Evolutionary conservation across 2,888 invertebrate species (phyloP).

Genomic region (Phasia obesa): DNA sequence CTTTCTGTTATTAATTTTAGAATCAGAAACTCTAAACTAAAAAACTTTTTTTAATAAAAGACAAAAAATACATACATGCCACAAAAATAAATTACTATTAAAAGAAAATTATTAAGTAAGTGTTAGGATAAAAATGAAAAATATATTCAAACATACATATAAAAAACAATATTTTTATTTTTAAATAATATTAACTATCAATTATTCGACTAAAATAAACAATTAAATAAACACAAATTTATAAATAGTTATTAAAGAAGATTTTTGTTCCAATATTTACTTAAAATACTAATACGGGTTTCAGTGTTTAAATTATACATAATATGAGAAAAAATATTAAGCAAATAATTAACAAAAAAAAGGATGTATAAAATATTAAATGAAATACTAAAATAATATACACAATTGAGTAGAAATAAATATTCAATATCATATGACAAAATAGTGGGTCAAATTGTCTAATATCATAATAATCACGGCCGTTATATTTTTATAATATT

Average conservation of each 20-base stretch:
- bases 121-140: background rate
- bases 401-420: too few relatives aligned
- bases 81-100: background rate
- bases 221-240: slow-evolving; percentile 20
- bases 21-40: too few relatives aligned
- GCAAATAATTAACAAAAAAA: background rate
- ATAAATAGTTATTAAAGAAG: slow-evolving; percentile 10
- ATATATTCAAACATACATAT: background rate
- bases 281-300: slow-evolving; percentile 63
- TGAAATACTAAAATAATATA: too few relatives aligned
- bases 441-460: too few relatives aligned
- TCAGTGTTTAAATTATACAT: slow-evolving; percentile 61
- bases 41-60: too few relatives aligned
- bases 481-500: too few relatives aligned
- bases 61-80: background rate
- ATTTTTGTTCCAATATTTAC: slow-evolving; percentile 32
- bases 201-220: slow-evolving; percentile 1
- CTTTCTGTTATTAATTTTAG: background rate
- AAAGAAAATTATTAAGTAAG: background rate
- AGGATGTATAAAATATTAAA: background rate
- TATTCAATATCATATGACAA: too few relatives aligned
- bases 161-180: background rate
- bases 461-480: too few relatives aligned
- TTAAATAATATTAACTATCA: slow-evolving; percentile 25
- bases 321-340: slow-evolving; percentile 12